Evolutionary conservation across 1,140 invertebrate species (phyloP), one percentile per base, ranked within the genome.

Genomic region (Melanaphis sacchari): DNA sequence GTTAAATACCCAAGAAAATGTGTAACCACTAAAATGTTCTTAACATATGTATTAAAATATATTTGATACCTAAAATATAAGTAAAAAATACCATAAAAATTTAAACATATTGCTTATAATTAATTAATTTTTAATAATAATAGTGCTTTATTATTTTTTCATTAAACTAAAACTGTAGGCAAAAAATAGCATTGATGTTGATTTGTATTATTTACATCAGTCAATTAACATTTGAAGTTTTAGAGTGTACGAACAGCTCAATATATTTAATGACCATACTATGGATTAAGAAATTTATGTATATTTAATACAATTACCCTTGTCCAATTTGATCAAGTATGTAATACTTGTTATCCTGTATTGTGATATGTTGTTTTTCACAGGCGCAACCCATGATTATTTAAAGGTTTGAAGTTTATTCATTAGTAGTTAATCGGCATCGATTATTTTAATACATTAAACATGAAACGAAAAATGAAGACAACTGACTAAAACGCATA

Each of bases 321-420:
- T 66, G 90, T 88, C 91, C 81, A 41, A 82, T 91, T 87, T 85
- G 84, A 31, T 54, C 38, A 8, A 40, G 81, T 22, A 93, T 26
- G 3, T 93, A 88, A 87, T 59, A 93, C 9, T 93, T 93, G 52
- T 66, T 66, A 89, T 49, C 52, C 21, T 93, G 52, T 89, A 90
- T 43, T 18, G 40, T 81, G 40, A 90, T 43, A 36, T 89, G 41
- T 49, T 46, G 87, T 89, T 93, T 93, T 59, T 88, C 84, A 76
- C 87, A 90, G 24, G 84, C 87, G 38, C 93, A 93, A 5, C 93
- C 93, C 84, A 93, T 93, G 31, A 76, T 93, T 22, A 24, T 1
- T 76, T 6, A 76, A 76, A n/a, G 22, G n/a, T 36, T 31, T 88
- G 31, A 8, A 36, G 18, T 36, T 76, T 1, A 5, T n/a, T 76